phyloP scores from a whole-genome alignment of 2,888 invertebrate species.

The Ornithoptera priamus region DNA sequence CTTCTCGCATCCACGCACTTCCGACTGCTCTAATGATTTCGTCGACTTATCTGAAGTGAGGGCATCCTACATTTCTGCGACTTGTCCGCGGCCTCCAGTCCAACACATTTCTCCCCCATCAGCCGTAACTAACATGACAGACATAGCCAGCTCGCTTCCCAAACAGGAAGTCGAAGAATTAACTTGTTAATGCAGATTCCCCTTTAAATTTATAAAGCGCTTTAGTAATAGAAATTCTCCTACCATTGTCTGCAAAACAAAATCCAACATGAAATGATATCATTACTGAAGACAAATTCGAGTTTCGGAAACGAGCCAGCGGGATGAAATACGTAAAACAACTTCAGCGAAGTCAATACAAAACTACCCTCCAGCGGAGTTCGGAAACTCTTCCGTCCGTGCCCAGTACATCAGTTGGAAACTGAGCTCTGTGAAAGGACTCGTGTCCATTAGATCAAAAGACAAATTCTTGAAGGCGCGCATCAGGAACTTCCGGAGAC shows the following conservation, averaged over 20 bases:
- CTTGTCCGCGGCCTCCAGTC: no score
- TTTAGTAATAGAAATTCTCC: no score
- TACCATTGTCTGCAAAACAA: not conserved
- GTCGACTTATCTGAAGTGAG: no score
- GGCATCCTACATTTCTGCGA: no score
- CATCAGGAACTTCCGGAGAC: constrained; percentile 4
- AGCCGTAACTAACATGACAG: no score
- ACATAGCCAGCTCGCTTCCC: no score
- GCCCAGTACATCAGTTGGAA: constrained; percentile 23
- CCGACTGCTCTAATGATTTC: no score
- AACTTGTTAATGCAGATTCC: no score
- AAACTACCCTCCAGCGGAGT: constrained; percentile 9
- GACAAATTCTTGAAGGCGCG: constrained; percentile 14
- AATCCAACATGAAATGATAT: not conserved
- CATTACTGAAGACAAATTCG: not conserved
- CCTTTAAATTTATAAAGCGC: no score
- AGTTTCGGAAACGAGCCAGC: not conserved
- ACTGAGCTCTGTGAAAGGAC: constrained; percentile 21
- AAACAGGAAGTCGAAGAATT: no score
- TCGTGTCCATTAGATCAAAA: constrained; percentile 13
- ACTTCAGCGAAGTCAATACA: constrained; percentile 13
- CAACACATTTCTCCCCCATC: no score
- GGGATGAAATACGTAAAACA: constrained; percentile 13
- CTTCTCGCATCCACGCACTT: no score
- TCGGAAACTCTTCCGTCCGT: constrained; percentile 24